Conservation (phyloP, 2,888 invertebrate genomes). For the Nomada lathburiana region DNA sequence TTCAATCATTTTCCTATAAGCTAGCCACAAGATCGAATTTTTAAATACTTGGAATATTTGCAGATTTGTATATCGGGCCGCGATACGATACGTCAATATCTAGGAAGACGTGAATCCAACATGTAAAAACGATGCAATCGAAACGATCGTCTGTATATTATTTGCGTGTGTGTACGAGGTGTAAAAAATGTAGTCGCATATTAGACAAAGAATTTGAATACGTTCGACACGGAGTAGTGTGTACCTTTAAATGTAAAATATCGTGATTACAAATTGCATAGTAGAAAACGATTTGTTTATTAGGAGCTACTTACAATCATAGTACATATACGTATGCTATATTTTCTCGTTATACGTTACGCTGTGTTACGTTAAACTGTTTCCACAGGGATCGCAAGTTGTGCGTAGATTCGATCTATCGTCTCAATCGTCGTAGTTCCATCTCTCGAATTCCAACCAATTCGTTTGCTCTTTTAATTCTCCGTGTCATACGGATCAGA, state of each 20-base stretch:
- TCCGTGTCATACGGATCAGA: conserved; percentile 54
- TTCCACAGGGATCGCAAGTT: neutral
- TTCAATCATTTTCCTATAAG: too few species aligned
- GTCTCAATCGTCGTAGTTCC: neutral
- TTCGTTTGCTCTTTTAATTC: neutral
- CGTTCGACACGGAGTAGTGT: neutral
- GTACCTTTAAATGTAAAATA: neutral
- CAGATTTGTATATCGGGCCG: conserved; percentile 73
- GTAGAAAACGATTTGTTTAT: conserved; percentile 41
- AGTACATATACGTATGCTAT: conserved; percentile 41
- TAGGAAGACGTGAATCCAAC: conserved; percentile 23
- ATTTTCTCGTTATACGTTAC: neutral
- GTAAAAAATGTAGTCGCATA: neutral
- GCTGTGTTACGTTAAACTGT: neutral
- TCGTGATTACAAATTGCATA: conserved; percentile 21
- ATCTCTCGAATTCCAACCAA: conserved; percentile 6
- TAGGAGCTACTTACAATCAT: conserved; percentile 49
- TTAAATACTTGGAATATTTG: conserved; percentile 23
- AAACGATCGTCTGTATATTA: neutral
- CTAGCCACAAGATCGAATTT: neutral
- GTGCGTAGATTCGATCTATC: neutral
- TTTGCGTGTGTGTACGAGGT: neutral
- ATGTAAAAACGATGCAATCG: neutral
- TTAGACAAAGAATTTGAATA: conserved; percentile 1
- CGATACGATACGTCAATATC: conserved; percentile 67